Evolutionary conservation across 1,140 invertebrate species (phyloP).

Genomic region (Varroa destructor): DNA sequence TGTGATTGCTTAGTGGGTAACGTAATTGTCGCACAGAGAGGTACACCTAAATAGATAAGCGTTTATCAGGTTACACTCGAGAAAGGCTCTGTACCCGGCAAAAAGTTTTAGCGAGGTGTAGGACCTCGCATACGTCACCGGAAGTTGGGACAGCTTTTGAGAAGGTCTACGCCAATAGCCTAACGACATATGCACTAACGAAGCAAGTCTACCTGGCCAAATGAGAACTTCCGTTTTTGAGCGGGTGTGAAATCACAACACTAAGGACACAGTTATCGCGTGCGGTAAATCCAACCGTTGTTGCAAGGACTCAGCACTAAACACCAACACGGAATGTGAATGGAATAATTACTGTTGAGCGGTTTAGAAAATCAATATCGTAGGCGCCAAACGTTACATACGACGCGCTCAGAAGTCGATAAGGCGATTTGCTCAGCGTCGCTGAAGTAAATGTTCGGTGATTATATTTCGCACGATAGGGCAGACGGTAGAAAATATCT

Average conservation of each 20-base stretch:
- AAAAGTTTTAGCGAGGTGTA: no score
- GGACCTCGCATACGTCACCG: no score
- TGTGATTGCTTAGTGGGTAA: no score
- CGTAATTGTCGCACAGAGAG: no score
- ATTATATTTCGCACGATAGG: background rate
- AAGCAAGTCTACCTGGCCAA: background rate
- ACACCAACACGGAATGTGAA: background rate
- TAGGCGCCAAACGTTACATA: background rate
- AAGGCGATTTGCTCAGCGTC: background rate
- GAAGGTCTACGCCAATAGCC: background rate
- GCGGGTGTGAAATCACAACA: background rate
- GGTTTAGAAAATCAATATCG: background rate
- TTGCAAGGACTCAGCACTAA: background rate
- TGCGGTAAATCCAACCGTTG: background rate
- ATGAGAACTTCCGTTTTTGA: background rate
- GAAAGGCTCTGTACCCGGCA: no score
- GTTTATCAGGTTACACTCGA: no score
- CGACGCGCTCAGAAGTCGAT: background rate
- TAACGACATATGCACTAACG: background rate
- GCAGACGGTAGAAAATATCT: background rate
- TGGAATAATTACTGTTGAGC: background rate
- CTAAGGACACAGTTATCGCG: background rate
- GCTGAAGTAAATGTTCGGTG: background rate
- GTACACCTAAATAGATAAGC: no score
- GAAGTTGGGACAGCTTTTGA: background rate